Conservation (phyloP, 2,888 invertebrate genomes). For the Therioaphis trifolii region DNA sequence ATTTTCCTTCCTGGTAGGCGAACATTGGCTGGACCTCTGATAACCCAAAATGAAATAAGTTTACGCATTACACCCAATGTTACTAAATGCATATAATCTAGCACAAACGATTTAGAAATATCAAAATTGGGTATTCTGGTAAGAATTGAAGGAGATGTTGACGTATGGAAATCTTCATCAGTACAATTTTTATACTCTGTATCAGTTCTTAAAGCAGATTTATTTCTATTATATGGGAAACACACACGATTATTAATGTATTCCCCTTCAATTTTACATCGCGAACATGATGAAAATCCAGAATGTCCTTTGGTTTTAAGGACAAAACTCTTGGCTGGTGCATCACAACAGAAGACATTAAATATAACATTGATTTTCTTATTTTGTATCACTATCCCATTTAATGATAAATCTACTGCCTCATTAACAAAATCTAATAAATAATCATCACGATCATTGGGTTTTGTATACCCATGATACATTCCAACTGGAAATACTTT, state of each 20-base stretch:
- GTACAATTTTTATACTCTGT: not conserved
- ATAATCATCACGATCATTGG: conserved; percentile 64
- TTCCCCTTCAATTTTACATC: not conserved
- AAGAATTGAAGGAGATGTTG: conserved; percentile 1
- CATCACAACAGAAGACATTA: too few relatives aligned
- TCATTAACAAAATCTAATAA: conserved; percentile 65
- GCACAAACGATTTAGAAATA: conserved; percentile 7
- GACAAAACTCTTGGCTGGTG: too few relatives aligned
- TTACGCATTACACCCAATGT: conserved; percentile 2
- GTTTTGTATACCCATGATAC: conserved; percentile 65
- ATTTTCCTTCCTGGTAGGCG: conserved; percentile 1
- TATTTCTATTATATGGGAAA: not conserved
- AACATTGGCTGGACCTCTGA: not conserved
- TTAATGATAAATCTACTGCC: conserved; percentile 27
- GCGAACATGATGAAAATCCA: conserved; percentile 5
- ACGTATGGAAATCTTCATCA: not conserved
- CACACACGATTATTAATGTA: too few relatives aligned
- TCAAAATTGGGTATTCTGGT: conserved; percentile 2
- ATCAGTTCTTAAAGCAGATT: not conserved
- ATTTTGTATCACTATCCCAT: too few relatives aligned
- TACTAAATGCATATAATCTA: conserved; percentile 15
- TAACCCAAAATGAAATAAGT: conserved; percentile 6
- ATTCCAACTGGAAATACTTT: conserved; percentile 64
- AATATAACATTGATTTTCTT: too few relatives aligned
- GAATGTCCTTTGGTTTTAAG: conserved; percentile 19